Base-by-base conservation (phyloP, 2,888 invertebrate genomes). In the Caenorhabditis sinica region DNA sequence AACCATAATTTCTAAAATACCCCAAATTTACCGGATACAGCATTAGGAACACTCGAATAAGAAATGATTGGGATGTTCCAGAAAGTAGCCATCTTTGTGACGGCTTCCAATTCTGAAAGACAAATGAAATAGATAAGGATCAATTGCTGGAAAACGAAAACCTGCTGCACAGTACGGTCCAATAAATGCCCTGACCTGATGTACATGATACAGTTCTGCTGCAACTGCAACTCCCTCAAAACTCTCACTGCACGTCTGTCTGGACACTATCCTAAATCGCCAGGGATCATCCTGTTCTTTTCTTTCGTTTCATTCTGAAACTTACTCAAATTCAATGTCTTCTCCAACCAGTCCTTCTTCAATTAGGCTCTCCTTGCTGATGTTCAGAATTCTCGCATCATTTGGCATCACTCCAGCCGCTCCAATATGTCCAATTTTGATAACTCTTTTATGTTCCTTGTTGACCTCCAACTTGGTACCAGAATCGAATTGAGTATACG, bases 21-120 rank as follows among this genome's bases (percentile, higher is more conserved):
- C 3, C 9, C 3, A 25, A 51, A 23, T 23, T 86, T 89, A 82
- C 91, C 91, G 17, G 89, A 87, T 51, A 92, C 85, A 11, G 89
- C 85, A 43, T 87, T 90, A 40, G 85, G 86, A 17, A 91, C 85
- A 23, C 91, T 88, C 73, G 90, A 89, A 85, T 92, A 92, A 11
- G 91, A 92, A 66, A 92, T 90, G 63, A 92, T 88, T 2, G 92
- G 92, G 43, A 92, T 88, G 74, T 92, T 92, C 91, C 92, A 92
- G 82, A 90, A 92, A 9, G 92, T 89, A 0, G 92, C 91, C 92
- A 92, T 92, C 75, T 92, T 92, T 6, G 90, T 88, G n/a, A 92
- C 92, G 0, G 92, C 89, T 65, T 92, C 92, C 85, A 92, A 69
- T 84, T 92, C 92, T 85, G 30, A 61, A 74, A 66, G 20, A 45